Percentiles rank a stretch among this genome's conserved stretches.
Conservation (phyloP, 2,888 invertebrate genomes). For the Lysandra coridon region DNA sequence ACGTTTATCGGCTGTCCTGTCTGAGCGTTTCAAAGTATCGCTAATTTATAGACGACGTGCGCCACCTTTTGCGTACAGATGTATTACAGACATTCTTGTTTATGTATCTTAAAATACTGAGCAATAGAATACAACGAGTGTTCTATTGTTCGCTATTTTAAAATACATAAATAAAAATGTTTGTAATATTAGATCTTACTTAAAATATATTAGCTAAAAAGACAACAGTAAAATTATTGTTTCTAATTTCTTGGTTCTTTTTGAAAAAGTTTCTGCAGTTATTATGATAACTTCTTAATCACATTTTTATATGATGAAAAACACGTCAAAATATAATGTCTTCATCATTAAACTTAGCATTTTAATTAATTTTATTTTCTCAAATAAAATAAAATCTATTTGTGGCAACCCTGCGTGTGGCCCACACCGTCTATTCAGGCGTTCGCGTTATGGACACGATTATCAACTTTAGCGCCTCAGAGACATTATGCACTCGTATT, state of each 20-base stretch:
- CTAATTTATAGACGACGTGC: slow-evolving; percentile 23
- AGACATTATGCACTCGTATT: slow-evolving; percentile 27
- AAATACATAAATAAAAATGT: too few species aligned
- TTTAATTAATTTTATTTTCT: not conserved
- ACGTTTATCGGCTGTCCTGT: slow-evolving; percentile 22
- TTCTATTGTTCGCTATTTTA: too few species aligned
- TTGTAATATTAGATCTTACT: too few species aligned
- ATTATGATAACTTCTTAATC: too few species aligned
- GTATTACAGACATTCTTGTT: slow-evolving; percentile 14
- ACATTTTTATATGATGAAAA: too few species aligned
- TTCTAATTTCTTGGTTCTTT: too few species aligned
- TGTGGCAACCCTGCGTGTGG: not conserved
- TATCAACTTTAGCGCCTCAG: slow-evolving; percentile 33
- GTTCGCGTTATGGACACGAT: slow-evolving; percentile 33
- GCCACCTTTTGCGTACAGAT: slow-evolving; percentile 11
- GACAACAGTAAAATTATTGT: too few species aligned
- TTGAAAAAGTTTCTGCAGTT: too few species aligned
- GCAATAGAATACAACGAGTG: not conserved
- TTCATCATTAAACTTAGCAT: not conserved
- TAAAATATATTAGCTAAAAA: too few species aligned
- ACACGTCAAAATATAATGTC: too few species aligned
- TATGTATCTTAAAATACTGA: not conserved
- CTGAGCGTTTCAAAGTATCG: slow-evolving; percentile 7
- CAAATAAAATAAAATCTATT: not conserved
- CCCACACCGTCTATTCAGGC: slow-evolving; percentile 23